Evolutionary conservation across 2,113 vertebrate genomes (phyloP).

Genomic region (Leptocoma aspasia): DNA sequence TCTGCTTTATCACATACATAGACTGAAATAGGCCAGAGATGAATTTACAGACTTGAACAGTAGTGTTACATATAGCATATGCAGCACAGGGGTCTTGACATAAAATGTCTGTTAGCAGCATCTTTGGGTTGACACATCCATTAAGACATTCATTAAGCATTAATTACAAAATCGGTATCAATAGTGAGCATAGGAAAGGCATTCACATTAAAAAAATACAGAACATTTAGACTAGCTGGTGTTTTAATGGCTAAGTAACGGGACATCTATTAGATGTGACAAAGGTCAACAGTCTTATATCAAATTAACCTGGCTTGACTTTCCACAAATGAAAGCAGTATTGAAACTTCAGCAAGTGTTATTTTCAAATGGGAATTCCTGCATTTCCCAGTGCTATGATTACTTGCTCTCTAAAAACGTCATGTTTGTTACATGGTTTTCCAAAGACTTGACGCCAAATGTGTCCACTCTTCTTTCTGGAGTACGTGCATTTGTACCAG

Average conservation of each 20-base stretch:
- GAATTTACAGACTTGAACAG: slow-evolving; percentile 16
- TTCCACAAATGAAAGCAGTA: slow-evolving; percentile 67
- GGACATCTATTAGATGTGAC: slow-evolving; percentile 69
- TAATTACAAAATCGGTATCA: slow-evolving; percentile 40
- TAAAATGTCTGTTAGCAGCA: slow-evolving; percentile 64
- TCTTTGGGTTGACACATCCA: slow-evolving; percentile 73
- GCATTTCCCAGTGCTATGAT: slow-evolving; percentile 32
- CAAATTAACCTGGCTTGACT: slow-evolving; percentile 50
- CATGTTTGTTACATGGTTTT: slow-evolving; percentile 82
- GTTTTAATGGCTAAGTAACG: slow-evolving; percentile 15
- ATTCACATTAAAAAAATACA: slow-evolving; percentile 62
- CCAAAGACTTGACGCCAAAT: slow-evolving; percentile 79
- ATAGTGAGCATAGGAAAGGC: background rate
- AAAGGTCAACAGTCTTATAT: slow-evolving; percentile 50
- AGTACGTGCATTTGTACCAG: slow-evolving; percentile 71
- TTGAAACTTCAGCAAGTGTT: slow-evolving; percentile 12
- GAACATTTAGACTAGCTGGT: slow-evolving; percentile 19
- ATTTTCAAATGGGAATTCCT: slow-evolving; percentile 29
- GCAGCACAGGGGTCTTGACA: slow-evolving; percentile 25
- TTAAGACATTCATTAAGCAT: slow-evolving; percentile 67
- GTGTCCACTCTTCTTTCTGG: slow-evolving; percentile 76
- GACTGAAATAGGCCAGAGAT: slow-evolving; percentile 1
- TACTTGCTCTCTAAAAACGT: slow-evolving; percentile 87
- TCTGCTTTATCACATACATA: background rate
- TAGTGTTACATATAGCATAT: slow-evolving; percentile 1